Conservation (phyloP, 2,113 vertebrate genomes). For the Pyrgilauda ruficollis region DNA sequence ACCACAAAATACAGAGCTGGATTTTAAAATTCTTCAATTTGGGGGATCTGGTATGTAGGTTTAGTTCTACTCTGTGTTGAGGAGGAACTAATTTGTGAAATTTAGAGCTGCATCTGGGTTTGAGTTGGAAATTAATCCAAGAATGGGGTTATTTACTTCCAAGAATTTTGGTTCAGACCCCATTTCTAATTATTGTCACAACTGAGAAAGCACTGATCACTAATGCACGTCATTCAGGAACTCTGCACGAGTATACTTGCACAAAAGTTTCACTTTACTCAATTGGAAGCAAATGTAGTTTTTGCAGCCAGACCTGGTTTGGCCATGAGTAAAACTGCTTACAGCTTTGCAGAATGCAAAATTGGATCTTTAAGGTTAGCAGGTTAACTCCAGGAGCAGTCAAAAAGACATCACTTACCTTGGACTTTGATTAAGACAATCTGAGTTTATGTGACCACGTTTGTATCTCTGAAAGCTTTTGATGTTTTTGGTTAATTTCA, state of each 20-base stretch:
- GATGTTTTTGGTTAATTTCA: neutral
- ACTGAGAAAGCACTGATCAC: neutral
- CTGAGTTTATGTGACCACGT: neutral
- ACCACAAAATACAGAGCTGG: conserved; percentile 15
- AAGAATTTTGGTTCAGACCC: conserved; percentile 9
- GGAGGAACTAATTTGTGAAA: conserved; percentile 5
- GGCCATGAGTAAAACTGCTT: neutral
- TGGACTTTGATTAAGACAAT: neutral
- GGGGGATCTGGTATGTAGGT: neutral
- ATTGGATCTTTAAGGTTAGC: neutral
- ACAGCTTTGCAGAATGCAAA: neutral
- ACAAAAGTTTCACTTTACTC: conserved; percentile 17
- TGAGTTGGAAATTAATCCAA: conserved; percentile 25
- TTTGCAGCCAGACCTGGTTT: conserved; percentile 27
- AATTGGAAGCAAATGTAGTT: conserved; percentile 12
- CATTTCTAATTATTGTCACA: conserved; percentile 25
- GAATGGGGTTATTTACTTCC: neutral
- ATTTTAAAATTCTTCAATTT: conserved; percentile 27
- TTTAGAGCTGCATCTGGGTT: conserved; percentile 24
- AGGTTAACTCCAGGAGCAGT: neutral
- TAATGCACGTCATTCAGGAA: neutral
- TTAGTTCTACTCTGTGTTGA: neutral
- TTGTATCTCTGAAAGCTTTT: neutral
- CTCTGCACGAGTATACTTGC: neutral
- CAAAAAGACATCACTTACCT: neutral